Evolutionary conservation across 2,888 invertebrate species (phyloP), one percentile per base, ranked within the genome.

Genomic region (Acronicta leporina): DNA sequence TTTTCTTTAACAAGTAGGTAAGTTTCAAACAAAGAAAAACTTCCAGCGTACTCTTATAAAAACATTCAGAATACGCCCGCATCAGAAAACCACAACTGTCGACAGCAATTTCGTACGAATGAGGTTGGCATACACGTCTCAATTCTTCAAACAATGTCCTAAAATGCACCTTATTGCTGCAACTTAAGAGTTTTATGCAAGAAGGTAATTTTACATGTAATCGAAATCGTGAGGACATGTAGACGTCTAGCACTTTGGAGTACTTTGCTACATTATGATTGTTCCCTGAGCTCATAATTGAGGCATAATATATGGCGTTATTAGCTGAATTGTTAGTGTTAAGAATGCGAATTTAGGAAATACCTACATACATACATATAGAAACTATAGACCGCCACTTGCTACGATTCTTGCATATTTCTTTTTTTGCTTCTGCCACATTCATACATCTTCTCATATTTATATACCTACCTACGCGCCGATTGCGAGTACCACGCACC

Each of bases 31-130:
- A 20, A 7, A 8, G 27, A 38, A 10, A 1, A 8, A 59, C 57
- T 40, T 15, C 16, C 15, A 54, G 5, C 20, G 35, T 33, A 46
- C 46, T 50, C 16, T 50, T 54, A 13, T 5, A 62, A 70, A 65
- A 56, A 67, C 45, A 70, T 76, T 54, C 81, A 85, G 83, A 87
- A 86, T 86, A 86, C 77, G 67, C 62, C 81, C 74, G 59, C 66
- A 54, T 59, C 65, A 69, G 63, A 73, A 81, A 87, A 88, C 88
- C 89, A 77, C 88, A 88, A 86, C 83, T 79, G 88, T 81, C 83
- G 81, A 81, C 86, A 60, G 87, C 79, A 89, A 90, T 90, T 88
- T 87, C 69, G 83, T 83, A 82, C 84, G 83, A 88, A 87, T 86
- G 86, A 87, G 87, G 86, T 87, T 85, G 77, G 75, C 79, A 82